Percentiles rank a stretch among this genome's conserved stretches.
Evolutionary conservation across 2,113 vertebrate genomes (phyloP).

Genomic region (Megaceryle maxima): DNA sequence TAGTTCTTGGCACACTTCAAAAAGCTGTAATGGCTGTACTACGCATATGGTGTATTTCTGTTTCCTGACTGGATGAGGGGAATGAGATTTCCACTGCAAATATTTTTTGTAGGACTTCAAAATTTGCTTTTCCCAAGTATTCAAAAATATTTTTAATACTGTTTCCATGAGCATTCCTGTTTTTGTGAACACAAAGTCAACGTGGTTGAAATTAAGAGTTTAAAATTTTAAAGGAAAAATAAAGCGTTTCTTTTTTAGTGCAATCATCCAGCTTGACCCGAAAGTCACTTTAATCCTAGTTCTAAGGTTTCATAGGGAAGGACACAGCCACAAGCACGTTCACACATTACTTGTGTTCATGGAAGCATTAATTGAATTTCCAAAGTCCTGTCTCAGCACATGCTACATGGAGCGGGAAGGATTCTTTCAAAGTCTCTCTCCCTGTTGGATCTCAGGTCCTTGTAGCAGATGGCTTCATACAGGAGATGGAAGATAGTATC

Average conservation of each 20-base stretch:
- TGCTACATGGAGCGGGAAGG: not conserved
- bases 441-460: not conserved
- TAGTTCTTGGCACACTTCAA: constrained; percentile 43
- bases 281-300: constrained; percentile 61
- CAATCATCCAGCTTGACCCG: constrained; percentile 39
- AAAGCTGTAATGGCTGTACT: constrained; percentile 11
- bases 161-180: constrained; percentile 45
- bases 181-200: constrained; percentile 53
- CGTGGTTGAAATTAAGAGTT: constrained; percentile 36
- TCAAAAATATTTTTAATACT: constrained; percentile 62
- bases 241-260: not conserved
- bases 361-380: constrained; percentile 55
- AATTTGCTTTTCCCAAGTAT: constrained; percentile 50
- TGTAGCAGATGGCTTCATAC: not conserved
- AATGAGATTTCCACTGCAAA: constrained; percentile 61
- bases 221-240: constrained; percentile 36
- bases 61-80: constrained; percentile 42
- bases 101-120: constrained; percentile 45
- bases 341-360: constrained; percentile 52
- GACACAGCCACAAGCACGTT: constrained; percentile 56
- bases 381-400: constrained; percentile 32
- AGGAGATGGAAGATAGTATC: not conserved
- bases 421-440: not conserved
- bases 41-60: constrained; percentile 26
- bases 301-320: constrained; percentile 52